Percentiles rank a stretch among this genome's conserved stretches.
phyloP scores from a whole-genome alignment of 2,113 vertebrate species.

The Aythya baeri region DNA sequence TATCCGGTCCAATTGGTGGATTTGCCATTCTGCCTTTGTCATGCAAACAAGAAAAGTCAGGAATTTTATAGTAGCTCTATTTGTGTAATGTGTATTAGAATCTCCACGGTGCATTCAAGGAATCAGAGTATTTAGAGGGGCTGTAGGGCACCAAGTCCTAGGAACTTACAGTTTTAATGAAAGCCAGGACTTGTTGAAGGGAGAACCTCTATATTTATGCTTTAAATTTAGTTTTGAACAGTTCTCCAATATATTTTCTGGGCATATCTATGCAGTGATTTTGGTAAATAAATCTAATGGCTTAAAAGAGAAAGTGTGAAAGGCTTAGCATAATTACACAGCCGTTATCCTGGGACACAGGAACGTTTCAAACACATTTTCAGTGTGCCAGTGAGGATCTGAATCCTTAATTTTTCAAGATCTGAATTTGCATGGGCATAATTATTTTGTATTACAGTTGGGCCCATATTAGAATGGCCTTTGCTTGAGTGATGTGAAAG shows the following conservation, averaged over 20 bases:
- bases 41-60: conserved; percentile 88
- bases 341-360: background rate
- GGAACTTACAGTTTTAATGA: background rate
- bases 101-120: conserved; percentile 23
- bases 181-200: background rate
- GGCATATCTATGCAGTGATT: background rate
- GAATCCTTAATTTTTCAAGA: background rate
- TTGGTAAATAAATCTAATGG: conserved; percentile 20
- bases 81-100: conserved; percentile 66
- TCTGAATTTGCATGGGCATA: background rate
- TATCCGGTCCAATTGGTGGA: conserved; percentile 88
- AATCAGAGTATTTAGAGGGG: conserved; percentile 52
- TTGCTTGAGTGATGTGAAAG: background rate
- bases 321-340: background rate
- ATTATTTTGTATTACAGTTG: background rate
- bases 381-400: background rate
- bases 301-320: conserved; percentile 61
- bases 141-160: conserved; percentile 29
- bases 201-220: background rate
- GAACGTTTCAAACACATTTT: background rate
- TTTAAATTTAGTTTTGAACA: background rate
- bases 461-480: background rate
- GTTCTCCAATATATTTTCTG: background rate
- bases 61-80: conserved; percentile 76
- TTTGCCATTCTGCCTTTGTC: conserved; percentile 87